phyloP scores from a whole-genome alignment of 2,113 vertebrate genomes.

The Ctenodactylus gundi region DNA sequence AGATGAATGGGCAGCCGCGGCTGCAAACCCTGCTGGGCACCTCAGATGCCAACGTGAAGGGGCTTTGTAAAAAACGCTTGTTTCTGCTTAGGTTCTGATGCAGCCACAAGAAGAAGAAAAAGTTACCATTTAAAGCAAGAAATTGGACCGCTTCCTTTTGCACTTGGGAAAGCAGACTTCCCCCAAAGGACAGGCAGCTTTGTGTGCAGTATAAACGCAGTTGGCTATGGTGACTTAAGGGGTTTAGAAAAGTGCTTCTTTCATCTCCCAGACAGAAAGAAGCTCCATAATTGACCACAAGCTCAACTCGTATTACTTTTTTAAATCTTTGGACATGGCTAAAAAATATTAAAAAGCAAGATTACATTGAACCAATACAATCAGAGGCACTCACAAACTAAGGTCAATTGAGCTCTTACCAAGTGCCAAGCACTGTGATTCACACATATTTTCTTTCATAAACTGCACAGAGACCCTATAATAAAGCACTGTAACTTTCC shows the following conservation, averaged over 20 bases:
- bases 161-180: background rate
- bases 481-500: background rate
- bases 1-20: background rate
- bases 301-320: background rate
- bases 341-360: background rate
- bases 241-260: background rate
- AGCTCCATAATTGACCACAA: background rate
- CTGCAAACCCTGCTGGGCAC: background rate
- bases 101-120: background rate
- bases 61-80: background rate
- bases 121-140: background rate
- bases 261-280: background rate
- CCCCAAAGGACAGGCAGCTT: background rate
- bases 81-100: slow-evolving; percentile 19
- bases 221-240: background rate
- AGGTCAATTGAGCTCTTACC: background rate
- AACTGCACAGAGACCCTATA: background rate
- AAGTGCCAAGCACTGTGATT: too few species aligned
- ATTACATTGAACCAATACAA: background rate
- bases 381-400: background rate
- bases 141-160: background rate
- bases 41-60: background rate
- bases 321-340: background rate
- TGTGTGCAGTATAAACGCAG: background rate
- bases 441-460: too few species aligned